These are phyloP conservation scores for Sciurus niger DNA, from an alignment of 2,113 vertebrate genomes.

Conservation along the genomic window DNA sequence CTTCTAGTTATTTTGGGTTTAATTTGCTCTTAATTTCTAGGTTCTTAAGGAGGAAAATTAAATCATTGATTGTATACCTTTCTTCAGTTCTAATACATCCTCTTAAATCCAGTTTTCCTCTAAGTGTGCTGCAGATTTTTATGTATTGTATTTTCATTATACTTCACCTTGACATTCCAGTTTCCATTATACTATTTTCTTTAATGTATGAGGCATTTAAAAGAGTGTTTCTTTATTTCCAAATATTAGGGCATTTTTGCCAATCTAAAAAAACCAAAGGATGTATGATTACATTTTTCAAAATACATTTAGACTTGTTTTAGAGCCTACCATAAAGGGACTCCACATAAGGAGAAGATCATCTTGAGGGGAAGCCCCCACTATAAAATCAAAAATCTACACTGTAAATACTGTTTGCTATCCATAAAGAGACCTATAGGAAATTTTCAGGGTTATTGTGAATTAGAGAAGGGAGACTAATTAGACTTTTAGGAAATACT, in stretches of 20 bases:
- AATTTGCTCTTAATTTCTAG: slow-evolving; percentile 18
- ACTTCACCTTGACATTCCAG: slow-evolving; percentile 19
- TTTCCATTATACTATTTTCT: not conserved
- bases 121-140: not conserved
- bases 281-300: not conserved
- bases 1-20: not conserved
- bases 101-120: not conserved
- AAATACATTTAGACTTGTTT: slow-evolving; percentile 32
- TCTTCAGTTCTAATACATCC: not conserved
- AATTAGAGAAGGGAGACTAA: not conserved
- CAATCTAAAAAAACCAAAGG: too few relatives aligned
- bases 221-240: not conserved
- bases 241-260: not conserved
- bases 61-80: not conserved
- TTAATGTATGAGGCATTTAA: not conserved
- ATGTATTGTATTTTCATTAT: not conserved
- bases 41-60: not conserved
- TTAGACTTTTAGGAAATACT: not conserved
- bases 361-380: not conserved
- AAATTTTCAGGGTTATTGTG: not conserved
- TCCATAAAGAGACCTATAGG: not conserved
- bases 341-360: not conserved
- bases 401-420: not conserved
- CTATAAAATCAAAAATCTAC: not conserved
- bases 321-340: not conserved